Conservation (phyloP, 2,888 invertebrate genomes). For the Mellilla xanthometata region DNA sequence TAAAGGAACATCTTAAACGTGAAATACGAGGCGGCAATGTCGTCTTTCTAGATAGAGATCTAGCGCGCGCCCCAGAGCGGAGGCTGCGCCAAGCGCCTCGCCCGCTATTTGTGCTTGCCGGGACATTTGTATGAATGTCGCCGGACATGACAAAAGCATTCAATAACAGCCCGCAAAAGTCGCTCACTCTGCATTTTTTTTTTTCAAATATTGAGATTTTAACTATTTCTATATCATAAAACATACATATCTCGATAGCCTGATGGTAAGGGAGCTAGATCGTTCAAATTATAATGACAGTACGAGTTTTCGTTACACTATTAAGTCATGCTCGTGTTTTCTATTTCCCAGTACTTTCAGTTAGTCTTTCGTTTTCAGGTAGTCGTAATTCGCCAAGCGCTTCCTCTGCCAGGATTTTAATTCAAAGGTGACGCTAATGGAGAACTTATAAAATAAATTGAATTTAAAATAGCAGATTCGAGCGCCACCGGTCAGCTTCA, state of each 20-base stretch:
- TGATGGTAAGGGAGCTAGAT: too few species aligned
- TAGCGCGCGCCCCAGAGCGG: slow-evolving; percentile 36
- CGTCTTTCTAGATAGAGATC: slow-evolving; percentile 44
- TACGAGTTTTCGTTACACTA: too few species aligned
- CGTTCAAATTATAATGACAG: too few species aligned
- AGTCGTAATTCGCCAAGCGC: not conserved
- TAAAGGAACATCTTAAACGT: slow-evolving; percentile 41
- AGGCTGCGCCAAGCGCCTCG: slow-evolving; percentile 24
- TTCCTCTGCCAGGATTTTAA: not conserved
- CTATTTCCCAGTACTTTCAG: too few species aligned
- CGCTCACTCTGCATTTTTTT: slow-evolving; percentile 36
- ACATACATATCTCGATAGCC: too few species aligned
- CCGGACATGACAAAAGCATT: slow-evolving; percentile 44
- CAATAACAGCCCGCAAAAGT: slow-evolving; percentile 37
- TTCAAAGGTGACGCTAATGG: not conserved
- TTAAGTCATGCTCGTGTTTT: too few species aligned
- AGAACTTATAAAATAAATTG: slow-evolving; percentile 28
- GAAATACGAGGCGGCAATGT: slow-evolving; percentile 39
- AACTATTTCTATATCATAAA: slow-evolving; percentile 5
- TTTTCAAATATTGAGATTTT: slow-evolving; percentile 18
- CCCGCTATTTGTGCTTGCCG: slow-evolving; percentile 39
- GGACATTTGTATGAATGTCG: slow-evolving; percentile 40
- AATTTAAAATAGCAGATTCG: slow-evolving; percentile 35
- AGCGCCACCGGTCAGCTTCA: slow-evolving; percentile 45
- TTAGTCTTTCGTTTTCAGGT: too few species aligned